Evolutionary conservation across 2,888 invertebrate species (phyloP), one percentile per base, ranked within the genome.

Genomic region (Brachylomia viminalis): DNA sequence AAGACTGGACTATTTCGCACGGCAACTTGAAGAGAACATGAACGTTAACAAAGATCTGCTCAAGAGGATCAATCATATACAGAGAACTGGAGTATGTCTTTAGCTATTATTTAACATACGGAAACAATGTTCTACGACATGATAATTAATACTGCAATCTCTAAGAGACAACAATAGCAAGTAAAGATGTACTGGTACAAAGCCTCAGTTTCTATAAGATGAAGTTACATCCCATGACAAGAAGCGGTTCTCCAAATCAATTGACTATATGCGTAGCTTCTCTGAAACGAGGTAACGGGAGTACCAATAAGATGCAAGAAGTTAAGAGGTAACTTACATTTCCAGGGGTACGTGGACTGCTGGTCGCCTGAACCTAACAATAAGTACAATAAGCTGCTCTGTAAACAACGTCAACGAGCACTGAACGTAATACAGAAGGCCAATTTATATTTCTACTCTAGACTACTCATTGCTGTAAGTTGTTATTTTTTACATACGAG

Each of bases 1-100:
- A n/a, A 92, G 97, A 65, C 89, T 97, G 33, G 97, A 97, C 88
- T 94, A 90, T 87, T 96, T 95, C 84, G 95, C 96, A 2, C 88
- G 91, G 0, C 95, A 95, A 82, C 87, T 96, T 3, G 95, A 96
- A 73, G 93, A 93, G 52, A 96, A 94, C 82, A 95, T 96, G 95
- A 92, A 91, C 75, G 95, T 97, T 64, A 98, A 98, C 90, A 97
- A 97, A 86, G 94, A 97, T 23, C 89, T 98, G 15, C 88, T 97
- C 15, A 97, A 97, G 87, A 95, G 94, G 75, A 97, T 98, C 77
- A 97, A 97, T 85, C 84, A 93, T 33, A 97, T 97, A 83, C 97
- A 97, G 88, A 95, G 97, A 85, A 96, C 96, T 49, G 97, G 97
- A 86, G 97, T 97, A 87, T 91, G 93, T 87, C 20, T 2, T 52